Conservation (phyloP, 2,113 vertebrate species). For the Scomber japonicus region DNA sequence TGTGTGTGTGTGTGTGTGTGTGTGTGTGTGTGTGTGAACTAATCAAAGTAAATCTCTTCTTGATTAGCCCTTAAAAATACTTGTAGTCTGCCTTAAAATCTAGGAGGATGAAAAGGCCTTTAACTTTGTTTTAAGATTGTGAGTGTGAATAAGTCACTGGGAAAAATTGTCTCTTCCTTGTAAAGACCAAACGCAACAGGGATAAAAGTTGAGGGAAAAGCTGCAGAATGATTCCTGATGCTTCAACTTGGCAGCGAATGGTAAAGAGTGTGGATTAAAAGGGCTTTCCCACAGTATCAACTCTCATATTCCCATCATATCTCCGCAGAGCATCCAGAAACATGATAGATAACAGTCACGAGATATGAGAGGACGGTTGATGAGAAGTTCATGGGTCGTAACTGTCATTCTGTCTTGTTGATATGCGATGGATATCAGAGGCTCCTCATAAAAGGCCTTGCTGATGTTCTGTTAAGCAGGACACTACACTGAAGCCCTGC, state of each 20-base stretch:
- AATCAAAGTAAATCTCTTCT: conserved; percentile 25
- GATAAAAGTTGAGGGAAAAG: neutral
- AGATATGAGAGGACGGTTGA: neutral
- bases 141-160: neutral
- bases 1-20: neutral
- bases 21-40: neutral
- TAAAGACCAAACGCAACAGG: too few species aligned
- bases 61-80: conserved; percentile 16
- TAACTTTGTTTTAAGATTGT: neutral
- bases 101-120: neutral
- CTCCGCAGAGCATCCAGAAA: neutral
- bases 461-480: too few species aligned
- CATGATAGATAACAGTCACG: neutral
- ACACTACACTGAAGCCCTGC: too few species aligned
- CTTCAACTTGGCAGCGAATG: too few species aligned
- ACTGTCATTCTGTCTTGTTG: neutral
- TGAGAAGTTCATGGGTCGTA: neutral
- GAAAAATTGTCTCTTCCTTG: too few species aligned
- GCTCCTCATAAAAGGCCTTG: neutral
- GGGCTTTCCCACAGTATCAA: neutral
- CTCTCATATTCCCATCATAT: neutral
- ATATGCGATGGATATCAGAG: neutral
- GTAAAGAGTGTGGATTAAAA: neutral
- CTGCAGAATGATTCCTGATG: neutral
- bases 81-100: neutral